These are phyloP conservation scores for Agriopis leucophaearia DNA, from an alignment of 2,888 invertebrate species.

Conservation along the genomic window DNA sequence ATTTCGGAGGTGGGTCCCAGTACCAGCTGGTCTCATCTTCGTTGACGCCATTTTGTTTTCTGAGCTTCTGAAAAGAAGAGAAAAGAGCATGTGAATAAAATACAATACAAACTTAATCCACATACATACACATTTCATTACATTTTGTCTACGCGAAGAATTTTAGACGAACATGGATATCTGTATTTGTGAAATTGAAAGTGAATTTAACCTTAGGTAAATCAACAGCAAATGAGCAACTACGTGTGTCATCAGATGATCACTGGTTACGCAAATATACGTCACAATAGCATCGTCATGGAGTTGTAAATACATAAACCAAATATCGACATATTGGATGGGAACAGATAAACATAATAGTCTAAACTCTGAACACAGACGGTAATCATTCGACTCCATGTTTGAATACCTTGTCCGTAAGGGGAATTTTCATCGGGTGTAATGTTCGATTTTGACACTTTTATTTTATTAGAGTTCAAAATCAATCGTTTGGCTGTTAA, in stretches of 20 bases:
- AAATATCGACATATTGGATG: constrained; percentile 22
- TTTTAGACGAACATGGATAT: background rate
- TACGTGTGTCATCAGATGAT: background rate
- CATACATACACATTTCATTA: too few relatives aligned
- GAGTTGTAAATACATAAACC: constrained; percentile 22
- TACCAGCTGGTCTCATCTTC: constrained; percentile 84
- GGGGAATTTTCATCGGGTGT: constrained; percentile 4
- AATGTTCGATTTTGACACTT: background rate
- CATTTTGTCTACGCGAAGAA: background rate
- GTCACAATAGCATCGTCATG: constrained; percentile 18
- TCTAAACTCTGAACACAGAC: constrained; percentile 22
- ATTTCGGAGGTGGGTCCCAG: constrained; percentile 80
- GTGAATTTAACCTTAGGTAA: background rate
- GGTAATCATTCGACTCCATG: constrained; percentile 15
- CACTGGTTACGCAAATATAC: constrained; percentile 10
- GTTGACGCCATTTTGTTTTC: constrained; percentile 75
- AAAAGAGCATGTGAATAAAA: constrained; percentile 35
- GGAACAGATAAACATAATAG: constrained; percentile 17
- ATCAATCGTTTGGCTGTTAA: background rate
- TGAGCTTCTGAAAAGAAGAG: constrained; percentile 75
- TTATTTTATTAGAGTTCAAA: background rate
- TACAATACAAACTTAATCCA: background rate
- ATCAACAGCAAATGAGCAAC: background rate
- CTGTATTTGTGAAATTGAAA: background rate
- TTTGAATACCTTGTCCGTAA: constrained; percentile 7